A percentile compares a stretch with the other conserved stretches of the same genome.
Evolutionary conservation across 2,797 vertebrate genomes (phyloP).

Genomic region (Phrynocephalus forsythii): DNA sequence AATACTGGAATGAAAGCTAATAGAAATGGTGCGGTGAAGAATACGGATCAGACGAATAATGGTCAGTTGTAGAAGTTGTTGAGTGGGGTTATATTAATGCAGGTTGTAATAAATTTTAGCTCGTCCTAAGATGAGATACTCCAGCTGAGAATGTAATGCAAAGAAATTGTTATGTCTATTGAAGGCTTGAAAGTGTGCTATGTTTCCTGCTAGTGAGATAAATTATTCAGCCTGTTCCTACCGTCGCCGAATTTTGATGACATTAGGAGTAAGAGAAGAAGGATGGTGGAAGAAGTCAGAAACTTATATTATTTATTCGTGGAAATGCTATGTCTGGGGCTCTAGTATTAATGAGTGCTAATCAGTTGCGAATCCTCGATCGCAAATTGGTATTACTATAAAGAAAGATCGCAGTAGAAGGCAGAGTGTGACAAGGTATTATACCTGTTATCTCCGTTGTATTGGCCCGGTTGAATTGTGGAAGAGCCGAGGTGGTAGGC

Average conservation of each 20-base stretch:
- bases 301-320: neutral
- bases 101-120: neutral
- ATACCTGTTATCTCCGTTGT: rapidly evolving
- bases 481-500: rapidly evolving
- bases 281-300: rapidly evolving
- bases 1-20: conserved; percentile 30
- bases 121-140: rapidly evolving
- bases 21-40: neutral
- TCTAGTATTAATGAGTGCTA: neutral
- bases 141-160: rapidly evolving
- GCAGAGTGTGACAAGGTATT: rapidly evolving
- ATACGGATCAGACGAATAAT: conserved; percentile 20
- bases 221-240: rapidly evolving
- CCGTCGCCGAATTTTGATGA: rapidly evolving
- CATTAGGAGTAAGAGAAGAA: rapidly evolving
- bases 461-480: rapidly evolving
- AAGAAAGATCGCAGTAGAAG: neutral
- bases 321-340: neutral
- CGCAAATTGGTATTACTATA: rapidly evolving
- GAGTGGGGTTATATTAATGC: neutral
- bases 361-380: rapidly evolving
- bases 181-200: neutral
- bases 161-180: neutral
- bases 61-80: neutral
- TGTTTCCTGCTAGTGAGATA: rapidly evolving